Base-by-base conservation (phyloP, 2,888 invertebrate genomes). In the Entomobrya multifasciata region DNA sequence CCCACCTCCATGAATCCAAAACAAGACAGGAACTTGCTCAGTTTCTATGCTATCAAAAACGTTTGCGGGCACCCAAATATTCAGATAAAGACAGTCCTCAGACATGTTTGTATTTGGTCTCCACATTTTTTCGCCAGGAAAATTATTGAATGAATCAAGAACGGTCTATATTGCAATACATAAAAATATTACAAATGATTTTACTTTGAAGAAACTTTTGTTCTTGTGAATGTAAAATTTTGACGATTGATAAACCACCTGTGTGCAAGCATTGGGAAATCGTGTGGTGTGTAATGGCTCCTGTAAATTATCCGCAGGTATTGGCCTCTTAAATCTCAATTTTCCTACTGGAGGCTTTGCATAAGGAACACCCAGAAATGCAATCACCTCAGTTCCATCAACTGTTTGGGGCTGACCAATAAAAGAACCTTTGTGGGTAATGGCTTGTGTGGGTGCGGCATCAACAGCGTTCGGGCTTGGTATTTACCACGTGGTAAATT, bases 311-410 rank as follows among this genome's bases (percentile, higher is more conserved):
- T 96, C 96, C 85, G 96, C 95, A 15, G 97, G 96, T 76, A 96
- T 95, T 15, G 97, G 97, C 91, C 96, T 95, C 67, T 96, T 94
- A 93, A 97, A 98, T 91, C 97, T 94, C 88, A 97, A 94, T 78
- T 92, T 89, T 8, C 97, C 97, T 47, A 97, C 93, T 1, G 97
- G 97, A 1, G 97, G 96, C 92, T 97, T 96, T 6, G 97, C 98
- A 92, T 96, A 98, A 17, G 97, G 98, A 89, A 98, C 96, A 6
- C 97, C 97, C 78, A 96, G 95, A 92, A 96, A 98, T 74, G 96
- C 95, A 92, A 97, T 97, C 27, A 97, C 96, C 92, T 97, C 95
- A 77, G 96, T 95, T 1, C 87, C 87, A 4, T 72, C 36, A 27
- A 85, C 55, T 15, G 27, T 74, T 22, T 67, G 22, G n/a, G n/a